These are phyloP conservation scores for Cladorhizidae sp. DNA, from an alignment of 37 sponge, comb jelly and placozoan genomes.

Conservation along the genomic window DNA sequence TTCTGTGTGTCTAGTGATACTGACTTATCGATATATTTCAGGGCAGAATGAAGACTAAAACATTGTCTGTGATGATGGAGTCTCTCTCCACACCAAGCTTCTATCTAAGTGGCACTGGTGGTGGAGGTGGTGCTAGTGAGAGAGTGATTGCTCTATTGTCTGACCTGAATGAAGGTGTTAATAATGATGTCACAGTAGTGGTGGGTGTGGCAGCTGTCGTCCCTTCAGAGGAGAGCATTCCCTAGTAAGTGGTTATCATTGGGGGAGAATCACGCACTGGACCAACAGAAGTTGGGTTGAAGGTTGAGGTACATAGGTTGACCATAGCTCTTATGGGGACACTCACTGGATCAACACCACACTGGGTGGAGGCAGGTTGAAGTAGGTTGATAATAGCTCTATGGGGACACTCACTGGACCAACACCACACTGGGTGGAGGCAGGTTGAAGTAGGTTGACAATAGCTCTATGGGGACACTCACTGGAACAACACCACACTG, in stretches of 20 bases:
- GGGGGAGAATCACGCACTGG: too few relatives aligned
- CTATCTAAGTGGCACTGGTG: background rate
- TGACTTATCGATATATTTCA: too few relatives aligned
- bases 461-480: too few relatives aligned
- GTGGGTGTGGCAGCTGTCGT: conserved; percentile 42
- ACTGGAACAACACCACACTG: too few relatives aligned
- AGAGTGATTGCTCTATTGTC: background rate
- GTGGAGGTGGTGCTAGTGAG: background rate
- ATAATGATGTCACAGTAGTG: conserved; percentile 9
- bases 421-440: too few relatives aligned
- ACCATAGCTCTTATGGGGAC: too few relatives aligned
- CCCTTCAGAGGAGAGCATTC: conserved; percentile 35
- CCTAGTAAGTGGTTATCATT: conserved; percentile 37
- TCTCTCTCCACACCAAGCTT: background rate
- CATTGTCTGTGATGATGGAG: background rate
- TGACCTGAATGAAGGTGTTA: conserved; percentile 17
- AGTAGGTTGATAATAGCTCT: too few relatives aligned
- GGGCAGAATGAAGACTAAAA: conserved; percentile 78
- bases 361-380: too few relatives aligned
- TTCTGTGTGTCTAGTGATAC: too few relatives aligned
- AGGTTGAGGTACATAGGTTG: background rate
- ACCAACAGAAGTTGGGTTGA: background rate
- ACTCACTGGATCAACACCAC: too few relatives aligned
- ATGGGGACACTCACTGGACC: too few relatives aligned
- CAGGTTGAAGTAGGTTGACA: too few relatives aligned